Conservation (phyloP, 2,797 vertebrate genomes). For the Chloroceryle inda region DNA sequence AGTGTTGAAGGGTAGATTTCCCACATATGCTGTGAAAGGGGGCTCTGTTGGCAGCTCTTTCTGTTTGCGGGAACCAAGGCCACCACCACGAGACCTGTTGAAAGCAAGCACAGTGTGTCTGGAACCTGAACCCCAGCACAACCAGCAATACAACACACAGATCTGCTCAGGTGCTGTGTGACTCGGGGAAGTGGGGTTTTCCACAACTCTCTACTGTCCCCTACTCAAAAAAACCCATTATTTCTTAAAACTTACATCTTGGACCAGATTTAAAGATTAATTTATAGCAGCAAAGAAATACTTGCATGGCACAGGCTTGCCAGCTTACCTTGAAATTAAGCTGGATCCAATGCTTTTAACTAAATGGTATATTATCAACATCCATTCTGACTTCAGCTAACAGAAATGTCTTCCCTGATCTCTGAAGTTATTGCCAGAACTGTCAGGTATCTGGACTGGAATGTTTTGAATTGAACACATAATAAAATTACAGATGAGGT, state of each 20-base stretch:
- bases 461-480: neutral
- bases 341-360: neutral
- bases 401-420: neutral
- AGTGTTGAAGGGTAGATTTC: conserved; percentile 96
- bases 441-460: neutral
- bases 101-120: neutral
- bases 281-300: neutral
- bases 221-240: neutral
- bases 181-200: neutral
- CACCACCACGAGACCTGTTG: conserved; percentile 81
- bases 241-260: neutral
- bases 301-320: neutral
- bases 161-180: neutral
- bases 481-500: neutral
- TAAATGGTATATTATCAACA: neutral
- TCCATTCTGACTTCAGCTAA: neutral
- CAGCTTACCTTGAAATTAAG: neutral
- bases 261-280: neutral
- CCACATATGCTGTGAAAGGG: conserved; percentile 96
- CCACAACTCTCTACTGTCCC: neutral
- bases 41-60: conserved; percentile 97
- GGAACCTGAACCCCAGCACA: neutral
- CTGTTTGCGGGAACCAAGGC: conserved; percentile 89
- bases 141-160: accelerated
- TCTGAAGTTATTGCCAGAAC: neutral